Evolutionary conservation across 2,888 invertebrate genomes (phyloP).

Genomic region (Drosophila aldrichi): DNA sequence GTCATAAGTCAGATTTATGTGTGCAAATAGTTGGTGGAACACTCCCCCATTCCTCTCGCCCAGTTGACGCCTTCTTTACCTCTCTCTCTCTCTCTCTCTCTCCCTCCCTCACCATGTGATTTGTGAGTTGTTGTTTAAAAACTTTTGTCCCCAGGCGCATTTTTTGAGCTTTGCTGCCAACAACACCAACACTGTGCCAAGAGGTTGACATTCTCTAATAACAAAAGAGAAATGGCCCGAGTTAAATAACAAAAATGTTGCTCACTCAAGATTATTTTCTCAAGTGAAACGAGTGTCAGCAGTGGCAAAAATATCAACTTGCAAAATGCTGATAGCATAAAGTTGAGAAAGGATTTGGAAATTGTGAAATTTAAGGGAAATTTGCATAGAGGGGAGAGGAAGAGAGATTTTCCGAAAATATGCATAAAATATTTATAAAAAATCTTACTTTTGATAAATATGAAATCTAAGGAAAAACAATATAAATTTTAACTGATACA

Average conservation of each 20-base stretch:
- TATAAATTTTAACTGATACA: too few relatives aligned
- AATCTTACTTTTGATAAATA: too few relatives aligned
- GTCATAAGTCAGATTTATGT: constrained; percentile 77
- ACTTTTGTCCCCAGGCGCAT: constrained; percentile 56
- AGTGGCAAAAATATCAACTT: constrained; percentile 16
- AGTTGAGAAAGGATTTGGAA: neutral
- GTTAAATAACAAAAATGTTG: constrained; percentile 22
- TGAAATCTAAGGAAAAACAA: too few relatives aligned
- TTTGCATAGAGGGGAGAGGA: too few relatives aligned
- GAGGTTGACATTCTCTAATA: constrained; percentile 57
- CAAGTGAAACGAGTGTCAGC: constrained; percentile 12
- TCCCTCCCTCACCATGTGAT: constrained; percentile 39
- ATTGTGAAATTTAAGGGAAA: neutral
- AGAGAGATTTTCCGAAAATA: too few relatives aligned
- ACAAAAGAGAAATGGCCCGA: constrained; percentile 49
- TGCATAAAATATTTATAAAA: too few relatives aligned
- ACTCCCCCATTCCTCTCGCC: too few relatives aligned
- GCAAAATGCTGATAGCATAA: neutral
- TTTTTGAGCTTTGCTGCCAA: constrained; percentile 32
- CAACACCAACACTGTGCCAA: constrained; percentile 23
- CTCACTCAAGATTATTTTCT: constrained; percentile 16
- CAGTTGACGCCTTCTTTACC: constrained; percentile 40
- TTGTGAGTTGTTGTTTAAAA: constrained; percentile 66
- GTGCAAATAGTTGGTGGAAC: constrained; percentile 64
- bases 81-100: neutral